Conservation (phyloP, 2,888 invertebrate genomes). For the Ormyrus rosae region DNA sequence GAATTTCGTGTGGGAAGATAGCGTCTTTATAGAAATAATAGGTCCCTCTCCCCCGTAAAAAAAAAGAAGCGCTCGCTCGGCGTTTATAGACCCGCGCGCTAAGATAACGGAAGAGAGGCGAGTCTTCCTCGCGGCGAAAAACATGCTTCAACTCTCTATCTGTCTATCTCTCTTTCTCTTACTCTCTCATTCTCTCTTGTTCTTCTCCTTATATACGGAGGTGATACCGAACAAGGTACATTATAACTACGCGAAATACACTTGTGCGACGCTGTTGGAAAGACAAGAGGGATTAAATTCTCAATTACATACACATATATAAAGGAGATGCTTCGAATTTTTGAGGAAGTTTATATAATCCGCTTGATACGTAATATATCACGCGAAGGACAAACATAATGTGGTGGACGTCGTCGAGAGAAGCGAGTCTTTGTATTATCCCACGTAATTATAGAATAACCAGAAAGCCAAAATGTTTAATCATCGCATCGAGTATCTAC, state of each 20-base stretch:
- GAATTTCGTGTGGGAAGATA: conserved; percentile 30
- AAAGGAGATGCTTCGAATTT: conserved; percentile 8
- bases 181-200: not conserved
- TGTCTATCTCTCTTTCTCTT: conserved; percentile 27
- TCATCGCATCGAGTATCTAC: conserved; percentile 26
- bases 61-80: conserved; percentile 23
- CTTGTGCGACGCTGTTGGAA: not conserved
- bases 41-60: not conserved
- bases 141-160: conserved; percentile 18
- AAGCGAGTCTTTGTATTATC: conserved; percentile 15
- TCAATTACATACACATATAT: not conserved
- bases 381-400: not conserved
- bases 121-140: conserved; percentile 51
- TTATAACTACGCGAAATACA: not conserved
- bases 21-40: conserved; percentile 39
- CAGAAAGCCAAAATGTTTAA: conserved; percentile 46
- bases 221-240: not conserved
- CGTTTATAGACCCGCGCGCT: not conserved
- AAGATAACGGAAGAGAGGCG: conserved; percentile 36
- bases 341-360: conserved; percentile 27
- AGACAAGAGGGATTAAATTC: conserved; percentile 8
- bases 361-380: conserved; percentile 28
- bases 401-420: not conserved
- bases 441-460: conserved; percentile 17
- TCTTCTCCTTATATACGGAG: not conserved